Evolutionary conservation across 1,140 invertebrate species (phyloP).

Genomic region (Trichomalopsis sarcophagae): DNA sequence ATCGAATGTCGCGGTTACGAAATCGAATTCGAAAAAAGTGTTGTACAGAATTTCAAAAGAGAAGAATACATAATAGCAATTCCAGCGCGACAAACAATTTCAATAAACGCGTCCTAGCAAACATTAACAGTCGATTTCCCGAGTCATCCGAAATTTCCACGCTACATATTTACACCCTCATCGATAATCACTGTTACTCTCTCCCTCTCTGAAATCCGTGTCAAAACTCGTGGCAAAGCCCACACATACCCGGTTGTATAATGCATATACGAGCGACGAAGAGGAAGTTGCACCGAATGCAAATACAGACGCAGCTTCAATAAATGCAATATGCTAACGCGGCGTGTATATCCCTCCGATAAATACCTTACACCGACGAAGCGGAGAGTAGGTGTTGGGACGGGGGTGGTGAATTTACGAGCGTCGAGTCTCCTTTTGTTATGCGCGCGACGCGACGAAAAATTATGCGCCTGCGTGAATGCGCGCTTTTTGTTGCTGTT

Average conservation of each 20-base stretch:
- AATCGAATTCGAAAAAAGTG: background rate
- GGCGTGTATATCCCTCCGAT: background rate
- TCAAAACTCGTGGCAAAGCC: background rate
- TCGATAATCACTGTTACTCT: background rate
- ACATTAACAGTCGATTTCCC: background rate
- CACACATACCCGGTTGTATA: background rate
- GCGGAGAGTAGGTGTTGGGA: background rate
- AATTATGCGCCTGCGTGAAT: background rate
- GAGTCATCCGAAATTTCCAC: background rate
- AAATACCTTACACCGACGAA: conserved; percentile 12
- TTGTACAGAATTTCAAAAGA: too few relatives aligned
- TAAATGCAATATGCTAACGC: conserved; percentile 34
- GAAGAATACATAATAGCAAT: too few relatives aligned
- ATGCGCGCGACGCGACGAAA: background rate
- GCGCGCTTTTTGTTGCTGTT: too few relatives aligned
- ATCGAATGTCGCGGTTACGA: background rate
- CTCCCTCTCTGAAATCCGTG: background rate
- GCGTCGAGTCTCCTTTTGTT: conserved; percentile 15
- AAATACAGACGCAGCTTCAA: conserved; percentile 20
- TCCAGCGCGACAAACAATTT: too few relatives aligned
- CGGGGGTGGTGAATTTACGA: background rate
- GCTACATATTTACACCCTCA: background rate
- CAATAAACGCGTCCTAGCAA: too few relatives aligned
- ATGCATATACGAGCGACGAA: background rate
- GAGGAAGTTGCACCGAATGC: background rate